Conservation (phyloP, 1,140 invertebrate genomes). For the Zaprionus kolodkinae region DNA sequence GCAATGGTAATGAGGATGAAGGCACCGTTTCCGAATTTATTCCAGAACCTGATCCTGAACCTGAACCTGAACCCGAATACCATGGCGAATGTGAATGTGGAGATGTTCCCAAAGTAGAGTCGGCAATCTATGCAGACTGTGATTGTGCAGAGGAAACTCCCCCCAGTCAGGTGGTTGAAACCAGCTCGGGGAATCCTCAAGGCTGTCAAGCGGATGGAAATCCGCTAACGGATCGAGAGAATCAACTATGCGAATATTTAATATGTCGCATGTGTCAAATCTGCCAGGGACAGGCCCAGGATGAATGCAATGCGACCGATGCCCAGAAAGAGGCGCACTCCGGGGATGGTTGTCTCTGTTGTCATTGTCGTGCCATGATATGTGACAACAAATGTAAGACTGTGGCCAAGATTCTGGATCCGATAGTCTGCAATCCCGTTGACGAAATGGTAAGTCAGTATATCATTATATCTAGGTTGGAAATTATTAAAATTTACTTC, state of each 20-base stretch:
- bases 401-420: constrained; percentile 57
- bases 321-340: not conserved
- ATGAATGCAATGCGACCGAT: not conserved
- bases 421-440: constrained; percentile 49
- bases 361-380: constrained; percentile 66
- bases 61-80: no score
- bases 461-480: no score
- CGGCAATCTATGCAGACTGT: not conserved
- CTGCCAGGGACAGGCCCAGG: constrained; percentile 9
- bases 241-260: constrained; percentile 32
- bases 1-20: no score
- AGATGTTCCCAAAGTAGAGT: not conserved
- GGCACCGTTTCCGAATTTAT: no score
- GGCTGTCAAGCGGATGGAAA: not conserved
- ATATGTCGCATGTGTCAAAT: constrained; percentile 36
- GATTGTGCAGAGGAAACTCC: not conserved
- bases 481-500: no score
- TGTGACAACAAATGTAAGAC: constrained; percentile 65
- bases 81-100: not conserved
- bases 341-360: constrained; percentile 47
- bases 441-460: constrained; percentile 56
- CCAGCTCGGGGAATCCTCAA: not conserved
- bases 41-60: no score
- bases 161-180: not conserved
- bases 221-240: constrained; percentile 31